These are phyloP conservation scores for Zaprionus lachaisei DNA, from an alignment of 1,140 invertebrate genomes.

Conservation along the genomic window DNA sequence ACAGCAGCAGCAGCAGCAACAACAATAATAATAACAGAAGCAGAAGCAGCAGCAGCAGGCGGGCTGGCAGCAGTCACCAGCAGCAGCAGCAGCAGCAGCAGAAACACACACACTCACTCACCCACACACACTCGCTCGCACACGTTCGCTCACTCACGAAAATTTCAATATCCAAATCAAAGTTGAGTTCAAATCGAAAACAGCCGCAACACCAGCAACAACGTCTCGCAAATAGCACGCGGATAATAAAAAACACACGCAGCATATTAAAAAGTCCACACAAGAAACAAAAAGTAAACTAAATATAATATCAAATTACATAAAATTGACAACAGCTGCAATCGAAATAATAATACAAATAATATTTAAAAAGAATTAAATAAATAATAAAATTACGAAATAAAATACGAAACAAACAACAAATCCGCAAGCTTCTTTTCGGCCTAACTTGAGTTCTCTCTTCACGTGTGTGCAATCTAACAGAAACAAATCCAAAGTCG, in stretches of 20 bases:
- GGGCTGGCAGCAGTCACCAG: constrained; percentile 22
- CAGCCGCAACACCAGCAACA: constrained; percentile 84
- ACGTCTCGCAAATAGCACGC: constrained; percentile 78
- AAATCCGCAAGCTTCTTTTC: constrained; percentile 48
- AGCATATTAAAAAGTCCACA: constrained; percentile 57
- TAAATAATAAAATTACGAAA: not conserved
- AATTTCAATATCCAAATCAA: constrained; percentile 84
- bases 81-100: constrained; percentile 36
- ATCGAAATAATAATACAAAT: constrained; percentile 9
- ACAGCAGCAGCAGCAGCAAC: constrained; percentile 52
- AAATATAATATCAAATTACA: constrained; percentile 27
- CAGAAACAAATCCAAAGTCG: not conserved
- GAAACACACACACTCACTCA: constrained; percentile 28
- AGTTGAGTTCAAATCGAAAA: constrained; percentile 84
- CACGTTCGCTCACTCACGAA: constrained; percentile 70
- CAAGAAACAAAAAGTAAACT: constrained; percentile 39
- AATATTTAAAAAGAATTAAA: not conserved
- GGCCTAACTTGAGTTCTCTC: constrained; percentile 45
- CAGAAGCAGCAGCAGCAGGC: constrained; percentile 33
- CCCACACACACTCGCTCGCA: constrained; percentile 38
- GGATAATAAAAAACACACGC: constrained; percentile 76
- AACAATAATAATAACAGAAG: constrained; percentile 46
- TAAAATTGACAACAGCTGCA: constrained; percentile 11
- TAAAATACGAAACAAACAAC: constrained; percentile 12
- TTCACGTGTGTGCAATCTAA: constrained; percentile 54